phyloP scores from a whole-genome alignment of 2,113 vertebrate species.

The Hemibagrus wyckioides region DNA sequence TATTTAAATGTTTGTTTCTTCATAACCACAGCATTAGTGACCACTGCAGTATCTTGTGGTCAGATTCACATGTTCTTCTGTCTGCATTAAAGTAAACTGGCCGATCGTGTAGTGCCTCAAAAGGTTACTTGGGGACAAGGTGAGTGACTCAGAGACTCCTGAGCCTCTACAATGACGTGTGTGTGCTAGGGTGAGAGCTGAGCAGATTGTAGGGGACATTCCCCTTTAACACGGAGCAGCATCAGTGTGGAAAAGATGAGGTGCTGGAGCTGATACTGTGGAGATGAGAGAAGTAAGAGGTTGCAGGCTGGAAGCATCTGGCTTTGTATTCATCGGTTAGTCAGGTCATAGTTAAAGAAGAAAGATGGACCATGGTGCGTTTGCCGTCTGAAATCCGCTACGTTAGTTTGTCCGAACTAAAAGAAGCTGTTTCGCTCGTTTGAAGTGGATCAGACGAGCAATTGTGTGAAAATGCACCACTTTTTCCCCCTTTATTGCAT shows the following conservation, averaged over 20 bases:
- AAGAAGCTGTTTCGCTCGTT: not conserved
- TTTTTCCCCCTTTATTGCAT: not conserved
- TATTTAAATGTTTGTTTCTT: not conserved
- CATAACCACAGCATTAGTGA: not conserved
- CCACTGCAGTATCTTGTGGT: not conserved
- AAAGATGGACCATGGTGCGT: not conserved
- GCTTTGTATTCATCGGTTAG: not conserved
- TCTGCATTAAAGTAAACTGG: not conserved
- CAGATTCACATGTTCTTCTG: not conserved
- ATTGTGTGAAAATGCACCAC: not conserved
- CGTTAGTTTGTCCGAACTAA: not conserved
- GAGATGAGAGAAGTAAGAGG: not conserved
- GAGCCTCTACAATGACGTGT: not conserved
- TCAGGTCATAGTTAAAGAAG: not conserved
- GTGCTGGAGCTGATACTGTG: not conserved
- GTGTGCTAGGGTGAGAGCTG: not conserved
- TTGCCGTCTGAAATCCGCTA: not conserved
- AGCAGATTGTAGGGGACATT: not conserved
- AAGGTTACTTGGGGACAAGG: not conserved
- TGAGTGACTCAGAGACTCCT: constrained; percentile 28
- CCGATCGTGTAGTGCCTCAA: not conserved
- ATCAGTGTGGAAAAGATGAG: constrained; percentile 6
- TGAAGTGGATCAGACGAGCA: not conserved
- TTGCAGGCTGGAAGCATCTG: not conserved
- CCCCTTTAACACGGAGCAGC: not conserved